These are phyloP conservation scores for Danio aesculapii DNA, from an alignment of 2,797 vertebrate species.

Conservation along the genomic window DNA sequence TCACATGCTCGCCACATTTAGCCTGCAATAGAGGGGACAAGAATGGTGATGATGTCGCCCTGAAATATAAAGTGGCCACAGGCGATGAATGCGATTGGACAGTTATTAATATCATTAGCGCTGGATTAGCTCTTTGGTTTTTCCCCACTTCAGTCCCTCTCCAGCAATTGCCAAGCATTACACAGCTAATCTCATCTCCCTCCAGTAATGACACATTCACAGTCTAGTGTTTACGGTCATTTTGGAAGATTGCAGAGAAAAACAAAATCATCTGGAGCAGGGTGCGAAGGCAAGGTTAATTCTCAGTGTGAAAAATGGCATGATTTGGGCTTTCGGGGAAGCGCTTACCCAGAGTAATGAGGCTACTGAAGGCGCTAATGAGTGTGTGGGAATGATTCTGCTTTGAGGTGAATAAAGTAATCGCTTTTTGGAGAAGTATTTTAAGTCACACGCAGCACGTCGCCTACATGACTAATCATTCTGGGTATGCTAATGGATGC, in stretches of 20 bases:
- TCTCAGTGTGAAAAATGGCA: slow-evolving; percentile 36
- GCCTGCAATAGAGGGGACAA: slow-evolving; percentile 47
- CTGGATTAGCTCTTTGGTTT: slow-evolving; percentile 47
- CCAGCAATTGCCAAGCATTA: slow-evolving; percentile 26
- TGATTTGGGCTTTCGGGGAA: slow-evolving; percentile 32
- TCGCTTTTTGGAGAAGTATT: slow-evolving; percentile 31
- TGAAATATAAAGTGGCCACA: slow-evolving; percentile 44
- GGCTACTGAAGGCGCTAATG: slow-evolving; percentile 45
- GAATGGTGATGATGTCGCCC: slow-evolving; percentile 46
- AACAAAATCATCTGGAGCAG: slow-evolving; percentile 36
- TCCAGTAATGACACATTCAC: slow-evolving; percentile 33
- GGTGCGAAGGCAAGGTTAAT: slow-evolving; percentile 18
- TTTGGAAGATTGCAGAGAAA: slow-evolving; percentile 28
- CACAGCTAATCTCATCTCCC: slow-evolving; percentile 46
- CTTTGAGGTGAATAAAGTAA: slow-evolving; percentile 48
- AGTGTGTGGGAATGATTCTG: slow-evolving; percentile 41
- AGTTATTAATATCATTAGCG: slow-evolving; percentile 64
- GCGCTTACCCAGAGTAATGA: slow-evolving; percentile 51
- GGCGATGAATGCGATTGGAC: slow-evolving; percentile 43
- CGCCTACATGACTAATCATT: slow-evolving; percentile 51
- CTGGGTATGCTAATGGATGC: slow-evolving; percentile 56
- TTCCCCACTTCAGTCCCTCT: slow-evolving; percentile 9
- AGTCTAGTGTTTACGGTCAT: slow-evolving; percentile 44
- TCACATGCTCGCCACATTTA: slow-evolving; percentile 55
- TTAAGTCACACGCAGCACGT: slow-evolving; percentile 34